Evolutionary conservation across 2,113 vertebrate genomes (phyloP).

Genomic region (Campylomormyrus numenius): DNA sequence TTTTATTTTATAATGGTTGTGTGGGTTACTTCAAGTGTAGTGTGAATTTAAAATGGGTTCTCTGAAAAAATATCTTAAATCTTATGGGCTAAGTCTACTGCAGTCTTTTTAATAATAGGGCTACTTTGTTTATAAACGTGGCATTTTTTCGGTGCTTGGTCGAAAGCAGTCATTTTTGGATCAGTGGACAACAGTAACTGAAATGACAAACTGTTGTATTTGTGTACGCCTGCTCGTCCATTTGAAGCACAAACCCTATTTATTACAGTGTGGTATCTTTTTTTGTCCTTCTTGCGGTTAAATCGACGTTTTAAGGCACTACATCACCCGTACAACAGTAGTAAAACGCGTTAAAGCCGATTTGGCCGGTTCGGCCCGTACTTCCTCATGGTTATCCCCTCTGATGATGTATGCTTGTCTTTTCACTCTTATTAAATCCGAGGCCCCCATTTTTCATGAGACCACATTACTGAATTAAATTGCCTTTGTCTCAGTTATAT

Average conservation of each 20-base stretch:
- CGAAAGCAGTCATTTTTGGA: neutral
- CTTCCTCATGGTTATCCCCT: slow-evolving; percentile 80
- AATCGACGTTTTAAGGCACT: slow-evolving; percentile 46
- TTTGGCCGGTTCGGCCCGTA: slow-evolving; percentile 76
- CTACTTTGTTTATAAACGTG: neutral
- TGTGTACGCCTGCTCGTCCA: neutral
- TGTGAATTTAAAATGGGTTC: neutral
- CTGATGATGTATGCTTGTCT: slow-evolving; percentile 74
- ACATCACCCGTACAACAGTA: slow-evolving; percentile 72
- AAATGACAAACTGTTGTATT: neutral
- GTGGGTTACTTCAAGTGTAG: neutral
- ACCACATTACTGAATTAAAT: slow-evolving; percentile 76
- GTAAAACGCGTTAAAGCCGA: slow-evolving; percentile 80
- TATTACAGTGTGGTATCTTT: neutral
- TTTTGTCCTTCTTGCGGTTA: neutral
- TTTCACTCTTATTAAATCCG: slow-evolving; percentile 71
- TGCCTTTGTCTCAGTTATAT: slow-evolving; percentile 72
- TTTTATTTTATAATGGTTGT: neutral
- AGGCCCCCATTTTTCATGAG: slow-evolving; percentile 74
- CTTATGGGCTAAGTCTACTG: neutral
- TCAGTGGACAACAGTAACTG: neutral
- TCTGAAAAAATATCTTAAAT: neutral
- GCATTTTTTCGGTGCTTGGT: neutral
- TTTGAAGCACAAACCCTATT: neutral
- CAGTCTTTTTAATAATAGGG: neutral